Evolutionary conservation across 2,797 vertebrate species (phyloP).

Genomic region (Centropyge bicolor): DNA sequence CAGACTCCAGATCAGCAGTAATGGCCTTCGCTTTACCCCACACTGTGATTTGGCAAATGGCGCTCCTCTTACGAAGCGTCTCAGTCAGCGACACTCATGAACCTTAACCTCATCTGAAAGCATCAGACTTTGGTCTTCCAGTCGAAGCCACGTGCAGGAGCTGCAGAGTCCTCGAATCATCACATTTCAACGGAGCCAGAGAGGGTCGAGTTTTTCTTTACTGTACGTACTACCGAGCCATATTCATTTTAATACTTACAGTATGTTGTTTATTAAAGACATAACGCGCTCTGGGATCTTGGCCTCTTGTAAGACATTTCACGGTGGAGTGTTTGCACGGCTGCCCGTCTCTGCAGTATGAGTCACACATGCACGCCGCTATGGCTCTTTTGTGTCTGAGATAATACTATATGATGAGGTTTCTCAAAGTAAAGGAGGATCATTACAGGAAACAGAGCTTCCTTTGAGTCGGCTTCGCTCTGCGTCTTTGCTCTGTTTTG

Average conservation of each 20-base stretch:
- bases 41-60: constrained; percentile 58
- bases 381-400: constrained; percentile 62
- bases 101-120: constrained; percentile 60
- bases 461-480: constrained; percentile 23
- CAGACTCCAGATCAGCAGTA: constrained; percentile 48
- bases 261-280: constrained; percentile 70
- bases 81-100: constrained; percentile 63
- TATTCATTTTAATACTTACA: constrained; percentile 66
- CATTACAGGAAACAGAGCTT: constrained; percentile 44
- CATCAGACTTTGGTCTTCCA: constrained; percentile 38
- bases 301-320: constrained; percentile 74
- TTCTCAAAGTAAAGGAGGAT: constrained; percentile 52
- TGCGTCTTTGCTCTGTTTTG: constrained; percentile 12
- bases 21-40: constrained; percentile 44
- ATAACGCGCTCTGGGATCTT: constrained; percentile 58
- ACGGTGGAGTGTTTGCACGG: constrained; percentile 65
- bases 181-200: constrained; percentile 53
- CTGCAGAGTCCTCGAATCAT: constrained; percentile 47
- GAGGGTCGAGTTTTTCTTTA: constrained; percentile 28
- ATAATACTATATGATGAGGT: constrained; percentile 64
- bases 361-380: constrained; percentile 70
- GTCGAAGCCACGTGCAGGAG: constrained; percentile 35
- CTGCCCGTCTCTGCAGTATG: constrained; percentile 53
- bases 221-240: constrained; percentile 14
- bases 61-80: constrained; percentile 19